Conservation (phyloP, 2,888 invertebrate species). For the Lydus trimaculatus region DNA sequence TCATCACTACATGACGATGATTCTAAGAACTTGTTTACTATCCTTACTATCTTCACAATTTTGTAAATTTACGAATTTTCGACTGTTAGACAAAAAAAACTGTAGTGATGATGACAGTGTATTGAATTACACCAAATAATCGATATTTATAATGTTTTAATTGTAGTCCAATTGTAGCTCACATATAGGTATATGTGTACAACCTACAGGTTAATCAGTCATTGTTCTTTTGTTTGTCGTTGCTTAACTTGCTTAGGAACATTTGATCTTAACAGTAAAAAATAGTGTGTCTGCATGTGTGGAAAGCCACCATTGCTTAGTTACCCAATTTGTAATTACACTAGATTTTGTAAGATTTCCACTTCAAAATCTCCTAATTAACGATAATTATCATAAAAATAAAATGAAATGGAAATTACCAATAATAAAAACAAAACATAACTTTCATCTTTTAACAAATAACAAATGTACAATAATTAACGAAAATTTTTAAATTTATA, state of each 20-base stretch:
- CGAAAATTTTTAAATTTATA: background rate
- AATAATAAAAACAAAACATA: background rate
- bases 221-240: background rate
- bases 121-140: too few relatives aligned
- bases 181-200: background rate
- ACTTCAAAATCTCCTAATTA: background rate
- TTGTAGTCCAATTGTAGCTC: background rate
- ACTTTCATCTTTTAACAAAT: background rate
- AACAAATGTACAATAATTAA: background rate
- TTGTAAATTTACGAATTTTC: too few relatives aligned
- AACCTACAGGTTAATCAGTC: slow-evolving; percentile 3
- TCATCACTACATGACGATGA: too few relatives aligned
- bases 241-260: background rate
- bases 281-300: background rate
- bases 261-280: background rate
- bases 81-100: too few relatives aligned
- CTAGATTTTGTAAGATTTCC: background rate
- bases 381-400: background rate
- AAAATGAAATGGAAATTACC: background rate
- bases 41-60: too few relatives aligned
- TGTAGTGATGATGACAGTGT: too few relatives aligned
- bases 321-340: background rate
- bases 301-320: background rate
- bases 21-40: too few relatives aligned
- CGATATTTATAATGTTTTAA: background rate